Base-by-base conservation (phyloP, 2,113 vertebrate species). In the Scomber scombrus region DNA sequence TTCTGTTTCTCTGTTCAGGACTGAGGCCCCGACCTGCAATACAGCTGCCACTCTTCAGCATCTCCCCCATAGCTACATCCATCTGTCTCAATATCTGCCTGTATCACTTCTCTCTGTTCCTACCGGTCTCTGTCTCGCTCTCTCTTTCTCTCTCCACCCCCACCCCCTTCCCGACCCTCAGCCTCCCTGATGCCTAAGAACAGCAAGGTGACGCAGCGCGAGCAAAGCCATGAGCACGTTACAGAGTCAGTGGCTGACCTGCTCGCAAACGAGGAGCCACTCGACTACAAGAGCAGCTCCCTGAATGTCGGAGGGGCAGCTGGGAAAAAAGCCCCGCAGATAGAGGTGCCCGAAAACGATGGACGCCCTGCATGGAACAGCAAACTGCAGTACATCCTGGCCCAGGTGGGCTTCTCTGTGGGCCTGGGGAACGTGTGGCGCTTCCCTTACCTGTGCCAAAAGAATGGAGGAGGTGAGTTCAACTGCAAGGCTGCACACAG, bases 391-490 rank as follows among this genome's bases (percentile, higher is more conserved):
- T 99, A 99, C 93, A 99, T 99, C 92, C 92, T 99, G 88, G 98
- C 98, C 0, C 98, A 99, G 92, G 97, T 99, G 5, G 98, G 98
- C 91, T 99, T 98, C 93, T 99, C 97, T 0, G 98, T 99, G 86
- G 98, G 98, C 45, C 94, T 99, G 29, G 98, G 98, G 40, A 99
- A 99, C 0, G 98, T 99, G 86, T 99, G 98, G 98, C 96, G 98
- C 68, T 99, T 99, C 93, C 98, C 98, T 15, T 99, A 99, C 92
- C 93, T 99, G 82, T 99, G 98, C 93, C 98, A 99, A 93, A 99
- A 99, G 94, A 99, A 99, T 0, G 98, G 98, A 90, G 98, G 98
- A 94, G 98, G 98, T 99, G 94, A 96, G 96, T 82, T 54, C 3
- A 54, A 9, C 34, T 40, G 34, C 34, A 9, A 34, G 31, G 31